These are phyloP conservation scores for Bombyx huttoni DNA, from an alignment of 2,888 invertebrate species.

Conservation along the genomic window DNA sequence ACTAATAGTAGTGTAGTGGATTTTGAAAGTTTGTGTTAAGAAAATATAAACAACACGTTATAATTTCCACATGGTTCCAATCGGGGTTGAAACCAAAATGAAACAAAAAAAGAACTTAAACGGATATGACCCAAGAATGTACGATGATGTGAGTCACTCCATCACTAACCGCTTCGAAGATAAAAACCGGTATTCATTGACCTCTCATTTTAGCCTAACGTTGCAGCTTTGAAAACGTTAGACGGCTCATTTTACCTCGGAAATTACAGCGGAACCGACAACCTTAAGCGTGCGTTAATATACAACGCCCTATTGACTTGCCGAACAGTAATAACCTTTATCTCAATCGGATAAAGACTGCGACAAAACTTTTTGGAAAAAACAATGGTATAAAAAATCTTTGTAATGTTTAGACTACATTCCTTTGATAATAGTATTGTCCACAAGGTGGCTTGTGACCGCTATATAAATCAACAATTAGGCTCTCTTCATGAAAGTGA, in stretches of 20 bases:
- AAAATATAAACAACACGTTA: background rate
- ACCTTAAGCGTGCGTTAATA: conserved; percentile 23
- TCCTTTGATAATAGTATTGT: conserved; percentile 47
- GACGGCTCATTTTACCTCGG: conserved; percentile 17
- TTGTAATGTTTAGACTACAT: conserved; percentile 56
- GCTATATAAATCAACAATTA: conserved; percentile 34
- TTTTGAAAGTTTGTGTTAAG: background rate
- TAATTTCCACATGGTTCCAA: conserved; percentile 28
- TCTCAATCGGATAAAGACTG: conserved; percentile 5
- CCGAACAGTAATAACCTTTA: conserved; percentile 14
- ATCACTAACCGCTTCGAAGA: conserved; percentile 57
- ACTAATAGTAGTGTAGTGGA: background rate
- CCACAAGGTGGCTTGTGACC: conserved; percentile 28
- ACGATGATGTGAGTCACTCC: conserved; percentile 56
- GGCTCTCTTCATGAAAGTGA: conserved; percentile 2
- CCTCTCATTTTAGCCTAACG: conserved; percentile 14
- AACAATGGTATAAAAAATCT: conserved; percentile 12
- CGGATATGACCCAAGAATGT: conserved; percentile 63
- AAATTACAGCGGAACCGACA: conserved; percentile 25
- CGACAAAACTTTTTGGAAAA: conserved; percentile 5
- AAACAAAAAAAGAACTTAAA: conserved; percentile 44
- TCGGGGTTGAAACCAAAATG: conserved; percentile 33
- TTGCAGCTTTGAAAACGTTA: conserved; percentile 14
- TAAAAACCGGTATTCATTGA: conserved; percentile 20
- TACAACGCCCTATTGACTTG: conserved; percentile 18